Percentiles rank a stretch among this genome's conserved stretches.
phyloP scores from a whole-genome alignment of 2,113 vertebrate genomes.

The Sinocyclocheilus grahami region DNA sequence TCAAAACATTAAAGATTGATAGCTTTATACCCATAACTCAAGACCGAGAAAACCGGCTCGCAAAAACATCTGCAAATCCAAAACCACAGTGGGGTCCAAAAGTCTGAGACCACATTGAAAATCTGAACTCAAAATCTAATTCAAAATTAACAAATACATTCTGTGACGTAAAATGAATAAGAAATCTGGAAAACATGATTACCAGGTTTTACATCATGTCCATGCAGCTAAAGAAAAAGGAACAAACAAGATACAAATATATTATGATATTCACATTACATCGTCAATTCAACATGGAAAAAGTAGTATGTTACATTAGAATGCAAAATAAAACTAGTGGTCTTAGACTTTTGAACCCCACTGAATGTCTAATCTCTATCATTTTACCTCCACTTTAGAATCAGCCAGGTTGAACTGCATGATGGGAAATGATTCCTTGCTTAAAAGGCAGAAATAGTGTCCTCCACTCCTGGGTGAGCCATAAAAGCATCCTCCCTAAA shows the following conservation, averaged over 20 bases:
- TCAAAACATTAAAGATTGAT: constrained; percentile 9
- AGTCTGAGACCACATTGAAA: background rate
- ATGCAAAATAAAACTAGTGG: background rate
- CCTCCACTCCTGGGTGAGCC: background rate
- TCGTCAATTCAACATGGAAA: background rate
- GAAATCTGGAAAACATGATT: background rate
- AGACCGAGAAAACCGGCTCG: background rate
- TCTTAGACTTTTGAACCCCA: background rate
- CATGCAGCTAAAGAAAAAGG: background rate
- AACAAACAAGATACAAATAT: background rate
- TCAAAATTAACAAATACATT: background rate
- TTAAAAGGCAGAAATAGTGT: background rate
- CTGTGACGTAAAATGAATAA: background rate
- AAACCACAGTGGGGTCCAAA: background rate
- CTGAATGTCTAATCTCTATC: background rate
- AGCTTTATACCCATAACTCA: background rate
- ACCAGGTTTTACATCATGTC: background rate
- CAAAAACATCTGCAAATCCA: background rate
- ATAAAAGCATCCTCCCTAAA: constrained; percentile 14
- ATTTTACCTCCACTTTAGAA: constrained; percentile 2
- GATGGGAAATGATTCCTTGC: constrained; percentile 9
- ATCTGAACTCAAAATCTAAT: background rate
- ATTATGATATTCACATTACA: background rate
- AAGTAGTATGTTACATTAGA: background rate
- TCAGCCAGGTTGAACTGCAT: background rate